phyloP scores from a whole-genome alignment of 2,888 invertebrate genomes.

The Syritta pipiens region DNA sequence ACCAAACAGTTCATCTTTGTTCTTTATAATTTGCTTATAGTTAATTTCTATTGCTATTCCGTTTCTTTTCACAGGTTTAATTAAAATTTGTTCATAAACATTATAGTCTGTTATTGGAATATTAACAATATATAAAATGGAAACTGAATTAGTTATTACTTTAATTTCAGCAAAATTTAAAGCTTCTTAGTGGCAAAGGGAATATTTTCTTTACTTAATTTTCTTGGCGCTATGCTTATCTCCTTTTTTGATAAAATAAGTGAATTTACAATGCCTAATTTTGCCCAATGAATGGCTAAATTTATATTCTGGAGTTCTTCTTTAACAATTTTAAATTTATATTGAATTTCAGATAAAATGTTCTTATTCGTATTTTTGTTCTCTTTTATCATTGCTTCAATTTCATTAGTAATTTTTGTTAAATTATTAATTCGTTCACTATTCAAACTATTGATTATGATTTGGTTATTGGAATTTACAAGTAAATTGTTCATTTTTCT shows the following conservation, averaged over 20 bases:
- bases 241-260: slow-evolving; percentile 25
- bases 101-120: slow-evolving; percentile 28
- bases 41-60: not conserved
- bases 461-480: slow-evolving; percentile 9
- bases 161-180: slow-evolving; percentile 45
- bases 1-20: not conserved
- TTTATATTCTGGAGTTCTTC: slow-evolving; percentile 1
- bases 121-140: slow-evolving; percentile 39
- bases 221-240: slow-evolving; percentile 8
- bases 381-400: not conserved
- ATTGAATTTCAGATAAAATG: not conserved
- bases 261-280: slow-evolving; percentile 10
- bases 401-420: slow-evolving; percentile 25
- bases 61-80: not conserved
- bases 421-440: slow-evolving; percentile 21
- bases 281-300: slow-evolving; percentile 9
- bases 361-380: not conserved
- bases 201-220: slow-evolving; percentile 38
- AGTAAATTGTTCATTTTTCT: slow-evolving; percentile 19
- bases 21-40: not conserved
- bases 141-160: slow-evolving; percentile 21
- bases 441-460: slow-evolving; percentile 15
- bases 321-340: slow-evolving; percentile 12
- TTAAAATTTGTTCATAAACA: not conserved
- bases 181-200: slow-evolving; percentile 39